phyloP scores from a whole-genome alignment of 2,797 vertebrate species.

The Enteromius unitaeniatus region DNA sequence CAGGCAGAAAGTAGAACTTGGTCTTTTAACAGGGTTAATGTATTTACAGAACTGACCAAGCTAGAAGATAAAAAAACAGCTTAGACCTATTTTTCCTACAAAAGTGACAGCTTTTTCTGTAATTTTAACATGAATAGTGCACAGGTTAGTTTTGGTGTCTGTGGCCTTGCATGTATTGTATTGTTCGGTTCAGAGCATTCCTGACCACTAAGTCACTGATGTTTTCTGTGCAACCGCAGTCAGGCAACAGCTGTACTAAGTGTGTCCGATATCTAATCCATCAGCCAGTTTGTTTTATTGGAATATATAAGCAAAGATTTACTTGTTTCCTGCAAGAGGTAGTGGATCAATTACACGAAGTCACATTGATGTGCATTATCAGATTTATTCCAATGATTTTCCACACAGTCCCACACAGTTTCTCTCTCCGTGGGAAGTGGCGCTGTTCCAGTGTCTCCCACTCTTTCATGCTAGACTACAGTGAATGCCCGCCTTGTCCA shows the following conservation, averaged over 20 bases:
- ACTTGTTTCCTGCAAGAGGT: background rate
- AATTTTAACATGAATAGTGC: background rate
- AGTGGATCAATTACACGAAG: background rate
- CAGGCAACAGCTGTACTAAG: background rate
- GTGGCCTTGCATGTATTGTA: background rate
- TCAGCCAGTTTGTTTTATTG: background rate
- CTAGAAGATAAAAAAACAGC: background rate
- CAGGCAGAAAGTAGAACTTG: no score
- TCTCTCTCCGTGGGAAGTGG: constrained; percentile 21
- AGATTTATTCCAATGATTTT: background rate
- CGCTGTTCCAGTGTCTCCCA: constrained; percentile 14
- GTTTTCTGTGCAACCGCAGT: background rate
- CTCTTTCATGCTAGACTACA: constrained; percentile 1
- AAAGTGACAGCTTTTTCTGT: background rate
- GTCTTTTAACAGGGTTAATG: background rate
- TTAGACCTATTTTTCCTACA: background rate
- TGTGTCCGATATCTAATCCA: background rate
- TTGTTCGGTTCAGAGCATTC: background rate
- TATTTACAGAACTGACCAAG: background rate
- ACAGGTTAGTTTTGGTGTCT: background rate
- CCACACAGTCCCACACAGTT: background rate
- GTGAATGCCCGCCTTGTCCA: constrained; percentile 22
- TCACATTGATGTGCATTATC: background rate
- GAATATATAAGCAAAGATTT: background rate
- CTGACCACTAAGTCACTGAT: background rate